phyloP scores from a whole-genome alignment of 2,888 invertebrate species.

The Spisula subtruncata region DNA sequence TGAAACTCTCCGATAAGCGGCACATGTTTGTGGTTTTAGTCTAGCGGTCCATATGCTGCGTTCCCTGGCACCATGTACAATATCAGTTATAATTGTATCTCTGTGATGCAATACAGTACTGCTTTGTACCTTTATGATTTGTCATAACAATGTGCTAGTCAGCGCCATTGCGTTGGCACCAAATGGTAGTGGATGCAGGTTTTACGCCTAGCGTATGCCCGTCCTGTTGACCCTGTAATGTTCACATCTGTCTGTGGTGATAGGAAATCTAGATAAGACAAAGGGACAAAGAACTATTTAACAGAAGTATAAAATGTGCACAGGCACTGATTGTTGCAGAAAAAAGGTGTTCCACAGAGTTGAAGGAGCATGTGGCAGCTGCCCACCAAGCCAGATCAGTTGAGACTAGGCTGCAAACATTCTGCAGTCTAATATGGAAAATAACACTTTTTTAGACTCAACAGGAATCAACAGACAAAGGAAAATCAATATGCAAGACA shows the following conservation, averaged over 20 bases:
- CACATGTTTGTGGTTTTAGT: conserved; percentile 64
- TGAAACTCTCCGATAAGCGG: conserved; percentile 7
- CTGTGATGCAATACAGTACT: conserved; percentile 33
- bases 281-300: conserved; percentile 65
- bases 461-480: conserved; percentile 85
- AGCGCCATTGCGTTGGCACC: conserved; percentile 31
- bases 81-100: conserved; percentile 42
- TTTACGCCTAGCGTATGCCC: conserved; percentile 44
- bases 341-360: conserved; percentile 59
- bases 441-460: conserved; percentile 82
- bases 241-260: conserved; percentile 66
- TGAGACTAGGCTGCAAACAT: conserved; percentile 58
- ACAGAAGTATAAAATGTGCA: conserved; percentile 59
- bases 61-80: conserved; percentile 53
- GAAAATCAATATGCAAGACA: conserved; percentile 84
- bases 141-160: conserved; percentile 38
- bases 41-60: conserved; percentile 61
- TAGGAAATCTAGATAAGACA: conserved; percentile 67
- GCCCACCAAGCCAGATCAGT: conserved; percentile 50
- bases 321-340: conserved; percentile 67
- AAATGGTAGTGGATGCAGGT: conserved; percentile 34
- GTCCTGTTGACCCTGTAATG: conserved; percentile 57
- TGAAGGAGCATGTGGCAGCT: conserved; percentile 62
- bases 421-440: conserved; percentile 76
- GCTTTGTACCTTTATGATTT: conserved; percentile 19